Base-by-base conservation (phyloP, 64 coral and sea anemone genomes). In the Porites lutea region DNA sequence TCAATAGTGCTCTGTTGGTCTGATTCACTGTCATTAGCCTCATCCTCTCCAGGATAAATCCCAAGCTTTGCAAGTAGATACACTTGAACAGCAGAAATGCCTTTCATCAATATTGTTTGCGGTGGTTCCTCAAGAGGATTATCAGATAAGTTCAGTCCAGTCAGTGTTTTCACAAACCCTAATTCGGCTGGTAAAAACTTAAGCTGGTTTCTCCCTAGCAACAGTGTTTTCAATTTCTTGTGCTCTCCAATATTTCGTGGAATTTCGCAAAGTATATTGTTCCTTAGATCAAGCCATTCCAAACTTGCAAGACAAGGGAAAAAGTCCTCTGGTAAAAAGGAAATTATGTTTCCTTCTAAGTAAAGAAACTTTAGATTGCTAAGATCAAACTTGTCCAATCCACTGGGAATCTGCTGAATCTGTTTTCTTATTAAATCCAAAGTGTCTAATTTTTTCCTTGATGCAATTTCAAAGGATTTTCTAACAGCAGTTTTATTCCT, bases 211-310 rank as follows among this genome's bases (percentile, higher is more conserved):
- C 78, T 80, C 43, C 87, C 90, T 47, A 96, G 74, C 50, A 96
- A 80, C 52, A 96, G 79, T 46, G 85, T 96, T 54, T 82, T 88
- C 13, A 92, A 23, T 21, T 89, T 87, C 43, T 82, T 92, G 52
- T 92, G 90, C 5, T 78, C 18, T 51, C 78, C 90, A 65, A 96
- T 20, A 45, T 62, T 69, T 63, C 20, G 19, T 57, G 94, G 94
- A 64, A 96, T 61, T 59, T 96, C 79, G 44, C 74, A 10, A 22
- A 96, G 71, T 87, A 70, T 77, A 57, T 96, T 96, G 64, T 89
- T 71, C 48, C 94, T 92, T 2, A 96, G 86, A 89, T 96, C 94
- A 13, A 96, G 77, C 94, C 94, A 96, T 15, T 82, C 77, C n/a
- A 96, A 64, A 44, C 67, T 89, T 37, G 16, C 19, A 22, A 96